phyloP scores from a whole-genome alignment of 1,140 invertebrate species.

The Drosophila burlai region DNA sequence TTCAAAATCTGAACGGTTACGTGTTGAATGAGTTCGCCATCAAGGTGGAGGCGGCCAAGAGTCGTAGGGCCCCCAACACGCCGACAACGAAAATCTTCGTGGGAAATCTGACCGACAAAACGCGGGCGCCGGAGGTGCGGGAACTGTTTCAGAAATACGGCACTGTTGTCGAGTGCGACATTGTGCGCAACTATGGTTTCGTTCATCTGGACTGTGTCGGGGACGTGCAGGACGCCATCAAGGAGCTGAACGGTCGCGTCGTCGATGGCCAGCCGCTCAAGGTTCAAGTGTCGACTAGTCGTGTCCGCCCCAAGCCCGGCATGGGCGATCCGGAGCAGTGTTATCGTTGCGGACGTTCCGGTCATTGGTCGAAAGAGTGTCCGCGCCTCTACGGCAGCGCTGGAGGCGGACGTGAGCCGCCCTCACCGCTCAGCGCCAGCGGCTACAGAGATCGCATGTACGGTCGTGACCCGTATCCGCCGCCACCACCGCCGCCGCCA shows the following conservation, averaged over 20 bases:
- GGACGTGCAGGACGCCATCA: slow-evolving; percentile 93
- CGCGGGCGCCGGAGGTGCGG: slow-evolving; percentile 94
- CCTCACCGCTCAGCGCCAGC: slow-evolving; percentile 73
- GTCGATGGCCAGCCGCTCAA: slow-evolving; percentile 95
- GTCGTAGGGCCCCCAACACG: slow-evolving; percentile 92
- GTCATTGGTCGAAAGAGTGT: slow-evolving; percentile 98
- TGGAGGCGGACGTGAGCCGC: slow-evolving; percentile 85
- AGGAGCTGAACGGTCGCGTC: slow-evolving; percentile 93
- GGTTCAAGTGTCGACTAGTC: slow-evolving; percentile 95
- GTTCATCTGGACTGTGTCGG: slow-evolving; percentile 94
- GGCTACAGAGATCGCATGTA: slow-evolving; percentile 92
- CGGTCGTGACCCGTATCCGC: slow-evolving; percentile 92
- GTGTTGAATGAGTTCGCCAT: slow-evolving; percentile 94
- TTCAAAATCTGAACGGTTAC: slow-evolving; percentile 95
- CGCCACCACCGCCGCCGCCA: slow-evolving; percentile 93
- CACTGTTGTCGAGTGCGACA: slow-evolving; percentile 95
- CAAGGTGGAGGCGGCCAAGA: slow-evolving; percentile 96
- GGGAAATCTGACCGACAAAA: slow-evolving; percentile 95
- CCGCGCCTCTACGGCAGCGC: slow-evolving; percentile 91
- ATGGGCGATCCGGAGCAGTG: slow-evolving; percentile 98
- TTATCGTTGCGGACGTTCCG: slow-evolving; percentile 96
- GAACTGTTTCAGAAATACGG: slow-evolving; percentile 95
- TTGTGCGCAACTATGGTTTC: slow-evolving; percentile 96
- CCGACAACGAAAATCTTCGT: slow-evolving; percentile 96
- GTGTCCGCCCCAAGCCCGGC: slow-evolving; percentile 95